Percentiles rank a stretch among this genome's conserved stretches.
These are phyloP conservation scores for Climacteris rufus DNA, from an alignment of 2,113 vertebrate species.

Conservation along the genomic window DNA sequence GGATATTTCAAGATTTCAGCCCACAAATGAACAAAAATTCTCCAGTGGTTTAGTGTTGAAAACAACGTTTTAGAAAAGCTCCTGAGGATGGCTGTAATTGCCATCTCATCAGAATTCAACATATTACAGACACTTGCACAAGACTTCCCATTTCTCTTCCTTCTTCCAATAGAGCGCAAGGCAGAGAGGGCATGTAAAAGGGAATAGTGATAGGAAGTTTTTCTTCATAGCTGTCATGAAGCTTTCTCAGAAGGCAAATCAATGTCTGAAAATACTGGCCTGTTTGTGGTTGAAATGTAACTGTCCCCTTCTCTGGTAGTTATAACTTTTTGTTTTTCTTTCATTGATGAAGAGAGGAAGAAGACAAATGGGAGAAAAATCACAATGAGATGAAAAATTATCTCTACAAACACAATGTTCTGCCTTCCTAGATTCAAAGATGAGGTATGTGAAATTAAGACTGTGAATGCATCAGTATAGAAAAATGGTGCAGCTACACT, in stretches of 20 bases:
- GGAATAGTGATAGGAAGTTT: neutral
- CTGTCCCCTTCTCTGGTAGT: neutral
- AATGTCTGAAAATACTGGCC: neutral
- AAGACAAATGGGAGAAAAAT: neutral
- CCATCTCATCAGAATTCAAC: neutral
- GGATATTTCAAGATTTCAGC: neutral
- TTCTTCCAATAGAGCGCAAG: neutral
- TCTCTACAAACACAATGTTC: neutral
- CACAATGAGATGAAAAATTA: neutral
- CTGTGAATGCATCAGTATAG: neutral
- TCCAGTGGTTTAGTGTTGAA: neutral
- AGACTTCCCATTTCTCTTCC: neutral
- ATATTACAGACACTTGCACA: neutral
- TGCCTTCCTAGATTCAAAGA: neutral
- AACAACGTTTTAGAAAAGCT: neutral
- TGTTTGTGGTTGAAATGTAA: neutral
- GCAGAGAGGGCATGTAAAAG: neutral
- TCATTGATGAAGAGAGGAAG: neutral
- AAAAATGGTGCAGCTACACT: neutral
- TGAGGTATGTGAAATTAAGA: neutral
- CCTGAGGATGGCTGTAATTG: accelerated
- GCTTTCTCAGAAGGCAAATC: neutral
- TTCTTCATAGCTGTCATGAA: neutral
- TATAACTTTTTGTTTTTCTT: neutral
- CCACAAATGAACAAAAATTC: neutral